Evolutionary conservation across 2,888 invertebrate species (phyloP).

Genomic region (Andrena flavipes): DNA sequence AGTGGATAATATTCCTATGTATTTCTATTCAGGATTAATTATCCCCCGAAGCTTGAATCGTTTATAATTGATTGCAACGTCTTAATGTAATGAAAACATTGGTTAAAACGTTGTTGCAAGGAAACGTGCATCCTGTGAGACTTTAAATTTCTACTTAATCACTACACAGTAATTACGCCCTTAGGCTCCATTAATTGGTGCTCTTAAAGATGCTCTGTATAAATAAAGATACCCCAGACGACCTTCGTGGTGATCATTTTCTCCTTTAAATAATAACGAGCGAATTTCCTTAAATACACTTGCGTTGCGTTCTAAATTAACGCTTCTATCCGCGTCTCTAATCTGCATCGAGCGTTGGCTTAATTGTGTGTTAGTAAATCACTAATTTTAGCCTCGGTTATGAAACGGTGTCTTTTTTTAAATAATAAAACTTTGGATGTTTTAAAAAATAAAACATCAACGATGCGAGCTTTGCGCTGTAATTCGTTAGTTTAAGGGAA

Average conservation of each 20-base stretch:
- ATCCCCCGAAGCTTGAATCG: not conserved
- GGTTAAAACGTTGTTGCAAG: not conserved
- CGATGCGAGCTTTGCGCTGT: conserved; percentile 23
- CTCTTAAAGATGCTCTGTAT: not conserved
- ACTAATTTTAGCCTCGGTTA: conserved; percentile 59
- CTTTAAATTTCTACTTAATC: not conserved
- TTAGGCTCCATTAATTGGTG: conserved; percentile 10
- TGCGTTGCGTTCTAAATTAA: conserved; percentile 52
- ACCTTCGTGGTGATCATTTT: conserved; percentile 10
- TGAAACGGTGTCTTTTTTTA: conserved; percentile 32
- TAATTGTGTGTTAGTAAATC: conserved; percentile 59
- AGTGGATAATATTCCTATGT: not conserved
- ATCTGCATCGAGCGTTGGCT: conserved; percentile 68
- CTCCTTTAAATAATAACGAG: conserved; percentile 36
- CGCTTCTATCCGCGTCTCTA: conserved; percentile 20
- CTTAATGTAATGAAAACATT: not conserved
- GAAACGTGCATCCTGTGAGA: not conserved
- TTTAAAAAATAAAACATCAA: not conserved
- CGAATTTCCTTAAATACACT: conserved; percentile 40
- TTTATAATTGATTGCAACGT: no score
- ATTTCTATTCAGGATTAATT: not conserved
- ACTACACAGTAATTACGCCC: conserved; percentile 2
- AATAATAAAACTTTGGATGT: conserved; percentile 21
- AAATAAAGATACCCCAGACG: not conserved
- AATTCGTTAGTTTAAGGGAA: conserved; percentile 8